These are phyloP conservation scores for Spilogale gracilis DNA, from an alignment of 2,113 vertebrate genomes.

Conservation along the genomic window DNA sequence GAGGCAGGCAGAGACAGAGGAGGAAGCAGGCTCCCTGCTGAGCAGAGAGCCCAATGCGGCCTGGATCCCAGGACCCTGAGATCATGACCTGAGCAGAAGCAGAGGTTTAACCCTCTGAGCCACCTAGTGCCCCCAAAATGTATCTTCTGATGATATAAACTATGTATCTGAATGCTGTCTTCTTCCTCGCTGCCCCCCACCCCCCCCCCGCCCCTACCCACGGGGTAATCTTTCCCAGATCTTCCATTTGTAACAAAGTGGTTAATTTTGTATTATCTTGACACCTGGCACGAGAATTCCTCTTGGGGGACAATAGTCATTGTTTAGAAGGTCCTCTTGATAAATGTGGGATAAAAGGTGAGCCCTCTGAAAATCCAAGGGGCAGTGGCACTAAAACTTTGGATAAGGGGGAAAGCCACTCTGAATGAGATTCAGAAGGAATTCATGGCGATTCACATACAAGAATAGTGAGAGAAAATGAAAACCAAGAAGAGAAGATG, in stretches of 20 bases:
- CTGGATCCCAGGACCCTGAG: too few species aligned
- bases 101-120: too few species aligned
- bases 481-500: not conserved
- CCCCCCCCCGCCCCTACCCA: not conserved
- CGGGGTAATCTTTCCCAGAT: not conserved
- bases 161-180: not conserved
- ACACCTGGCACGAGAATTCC: slow-evolving; percentile 49
- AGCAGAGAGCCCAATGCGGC: too few species aligned
- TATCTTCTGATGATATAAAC: not conserved
- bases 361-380: not conserved
- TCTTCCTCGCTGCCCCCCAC: not conserved
- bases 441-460: not conserved
- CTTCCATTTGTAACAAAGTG: slow-evolving; percentile 49
- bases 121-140: not conserved
- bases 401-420: not conserved
- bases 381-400: not conserved
- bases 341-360: not conserved
- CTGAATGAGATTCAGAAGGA: not conserved
- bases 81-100: too few species aligned
- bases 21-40: too few species aligned
- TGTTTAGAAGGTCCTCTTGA: slow-evolving; percentile 23
- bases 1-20: too few species aligned
- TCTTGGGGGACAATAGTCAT: slow-evolving; percentile 38
- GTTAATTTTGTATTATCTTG: slow-evolving; percentile 43
- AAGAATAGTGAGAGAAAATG: not conserved